Conservation (phyloP, 2,797 vertebrate genomes). For the Sebastes vulpes region DNA sequence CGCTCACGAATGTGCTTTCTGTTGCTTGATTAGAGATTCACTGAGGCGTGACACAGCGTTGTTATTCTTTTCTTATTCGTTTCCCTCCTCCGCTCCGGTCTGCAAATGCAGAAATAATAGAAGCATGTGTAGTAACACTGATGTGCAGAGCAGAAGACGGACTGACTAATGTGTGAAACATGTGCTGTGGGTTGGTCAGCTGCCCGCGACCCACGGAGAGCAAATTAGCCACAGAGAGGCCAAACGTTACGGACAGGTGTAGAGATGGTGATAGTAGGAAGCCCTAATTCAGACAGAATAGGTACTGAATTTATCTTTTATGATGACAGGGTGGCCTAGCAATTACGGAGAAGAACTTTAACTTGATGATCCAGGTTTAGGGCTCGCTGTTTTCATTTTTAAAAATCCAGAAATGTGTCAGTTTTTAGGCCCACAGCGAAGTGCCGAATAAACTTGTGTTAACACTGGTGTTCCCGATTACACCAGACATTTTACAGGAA, state of each 20-base stretch:
- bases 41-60: constrained; percentile 20
- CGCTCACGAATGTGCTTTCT: constrained; percentile 43
- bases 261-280: background rate
- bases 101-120: constrained; percentile 34
- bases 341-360: background rate
- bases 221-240: background rate
- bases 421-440: background rate
- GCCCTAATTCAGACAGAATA: background rate
- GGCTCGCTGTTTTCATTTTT: background rate
- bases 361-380: background rate
- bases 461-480: too few relatives aligned
- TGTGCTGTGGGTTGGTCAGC: constrained; percentile 40
- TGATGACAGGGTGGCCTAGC: background rate
- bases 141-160: constrained; percentile 12
- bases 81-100: background rate
- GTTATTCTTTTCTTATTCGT: background rate
- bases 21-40: constrained; percentile 62
- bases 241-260: background rate
- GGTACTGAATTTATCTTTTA: background rate
- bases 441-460: too few relatives aligned
- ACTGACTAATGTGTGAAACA: constrained; percentile 13
- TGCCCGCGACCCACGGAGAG: background rate
- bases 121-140: constrained; percentile 35
- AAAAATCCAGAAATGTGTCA: background rate
- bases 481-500: too few relatives aligned